Evolutionary conservation across 2,113 vertebrate species (phyloP), one percentile per base, ranked within the genome.

Genomic region (Platanista minor): DNA sequence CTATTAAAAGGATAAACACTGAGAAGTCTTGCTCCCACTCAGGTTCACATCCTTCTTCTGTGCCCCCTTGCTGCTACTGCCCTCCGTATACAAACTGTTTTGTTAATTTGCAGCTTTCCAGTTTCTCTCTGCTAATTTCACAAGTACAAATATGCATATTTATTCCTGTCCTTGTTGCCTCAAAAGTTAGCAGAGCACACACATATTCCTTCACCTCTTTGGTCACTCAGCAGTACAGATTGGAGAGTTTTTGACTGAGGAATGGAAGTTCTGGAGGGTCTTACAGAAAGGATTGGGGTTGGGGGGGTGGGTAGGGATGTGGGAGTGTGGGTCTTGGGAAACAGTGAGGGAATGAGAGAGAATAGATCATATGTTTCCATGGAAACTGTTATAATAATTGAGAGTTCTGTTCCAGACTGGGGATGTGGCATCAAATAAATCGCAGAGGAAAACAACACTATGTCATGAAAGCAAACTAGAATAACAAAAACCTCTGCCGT

Each of bases 301-400:
- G 15, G 14, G 81, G 81, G 39, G 7, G 57, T 12, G 27, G 14
- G 54, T 61, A 17, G 71, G 23, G 41, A 52, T 5, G 43, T 64
- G 29, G 81, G 62, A 74, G 69, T 92, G 83, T 46, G 71, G 95
- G 90, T 85, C 95, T 18, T 31, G 49, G 92, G 81, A 90, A 94
- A 61, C 33, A 57, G 72, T 12, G 74, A 87, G 46, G 72, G 41
- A 94, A 57, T 36, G 71, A n/a, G 96, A 83, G 69, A 84, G 81
- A 94, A 43, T 82, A 77, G 96, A 94, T 93, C 21, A 15, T 88
- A n/a, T 66, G 82, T 97, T 94, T 96, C 95, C 94, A 90, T 97
- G 88, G 97, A 86, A 97, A 97, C 96, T 6, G 49, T 92, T 87
- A 43, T 20, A 88, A 90, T 97, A 97, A 97, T 94, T 92, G 97